Evolutionary conservation across 30 jellyfish, hydroid and myxozoan species (phyloP).

Genomic region (Clytia hemisphaerica): DNA sequence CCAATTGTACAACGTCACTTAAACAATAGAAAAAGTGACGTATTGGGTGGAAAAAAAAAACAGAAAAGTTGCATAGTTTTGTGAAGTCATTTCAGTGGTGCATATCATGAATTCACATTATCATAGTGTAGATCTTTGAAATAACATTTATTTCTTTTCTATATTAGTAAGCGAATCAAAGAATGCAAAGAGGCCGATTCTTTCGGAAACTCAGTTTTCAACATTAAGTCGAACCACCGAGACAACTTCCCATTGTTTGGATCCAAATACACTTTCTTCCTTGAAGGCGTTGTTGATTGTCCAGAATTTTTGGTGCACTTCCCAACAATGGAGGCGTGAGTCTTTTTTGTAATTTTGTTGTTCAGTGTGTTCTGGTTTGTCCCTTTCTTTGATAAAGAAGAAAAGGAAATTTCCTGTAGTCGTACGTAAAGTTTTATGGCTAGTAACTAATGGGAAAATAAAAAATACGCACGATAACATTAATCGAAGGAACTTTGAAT

Average conservation of each 20-base stretch:
- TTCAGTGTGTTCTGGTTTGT: no score
- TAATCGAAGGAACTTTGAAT: no score
- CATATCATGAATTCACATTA: neutral
- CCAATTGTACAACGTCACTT: no score
- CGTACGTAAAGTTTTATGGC: no score
- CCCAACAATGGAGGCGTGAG: slow-evolving; percentile 89
- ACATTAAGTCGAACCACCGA: slow-evolving; percentile 66
- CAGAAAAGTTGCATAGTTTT: no score
- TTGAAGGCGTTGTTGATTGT: slow-evolving; percentile 96
- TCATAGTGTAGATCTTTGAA: neutral
- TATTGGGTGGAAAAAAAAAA: no score
- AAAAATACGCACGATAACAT: no score
- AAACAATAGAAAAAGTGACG: no score
- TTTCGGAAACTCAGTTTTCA: slow-evolving; percentile 83
- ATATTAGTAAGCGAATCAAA: slow-evolving; percentile 53
- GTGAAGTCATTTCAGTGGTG: neutral
- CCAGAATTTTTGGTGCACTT: slow-evolving; percentile 94
- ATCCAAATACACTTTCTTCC: slow-evolving; percentile 76
- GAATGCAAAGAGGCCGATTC: slow-evolving; percentile 66
- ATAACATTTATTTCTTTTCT: neutral
- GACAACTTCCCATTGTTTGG: slow-evolving; percentile 91
- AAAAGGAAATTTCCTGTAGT: no score
- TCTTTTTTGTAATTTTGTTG: no score
- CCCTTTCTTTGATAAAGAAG: no score
- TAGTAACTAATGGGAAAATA: no score